A percentile compares a stretch with the other conserved stretches of the same genome.
Evolutionary conservation across 1,140 invertebrate genomes (phyloP).

Genomic region (Stenopsyche tienmushanensis): DNA sequence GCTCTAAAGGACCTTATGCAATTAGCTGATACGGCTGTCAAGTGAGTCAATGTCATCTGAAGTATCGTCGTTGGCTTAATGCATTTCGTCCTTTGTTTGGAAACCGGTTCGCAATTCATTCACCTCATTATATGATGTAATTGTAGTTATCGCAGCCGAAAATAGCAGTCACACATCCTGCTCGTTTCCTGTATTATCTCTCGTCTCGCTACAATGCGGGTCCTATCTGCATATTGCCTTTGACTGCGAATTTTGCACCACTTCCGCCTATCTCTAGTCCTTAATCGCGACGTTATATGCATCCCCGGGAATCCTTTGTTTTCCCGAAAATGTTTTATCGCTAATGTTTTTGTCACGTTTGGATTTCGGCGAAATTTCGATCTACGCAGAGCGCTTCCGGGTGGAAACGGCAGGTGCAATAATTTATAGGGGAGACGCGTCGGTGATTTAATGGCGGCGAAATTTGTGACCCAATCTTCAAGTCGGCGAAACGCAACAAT

Average conservation of each 20-base stretch:
- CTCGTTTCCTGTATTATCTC: not conserved
- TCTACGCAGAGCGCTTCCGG: constrained; percentile 16
- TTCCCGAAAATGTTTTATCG: too few species aligned
- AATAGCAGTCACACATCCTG: not conserved
- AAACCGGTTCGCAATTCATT: not conserved
- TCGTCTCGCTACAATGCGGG: not conserved
- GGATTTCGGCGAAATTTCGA: constrained; percentile 20
- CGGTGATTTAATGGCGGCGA: constrained; percentile 24
- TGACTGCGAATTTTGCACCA: not conserved
- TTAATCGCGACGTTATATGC: too few species aligned
- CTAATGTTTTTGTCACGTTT: constrained; percentile 16
- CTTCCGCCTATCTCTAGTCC: not conserved
- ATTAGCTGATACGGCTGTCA: too few species aligned
- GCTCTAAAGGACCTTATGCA: too few species aligned
- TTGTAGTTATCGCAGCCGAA: not conserved
- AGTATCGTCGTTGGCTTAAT: too few species aligned
- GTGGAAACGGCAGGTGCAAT: constrained; percentile 27
- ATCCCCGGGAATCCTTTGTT: too few species aligned
- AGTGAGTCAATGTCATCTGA: too few species aligned
- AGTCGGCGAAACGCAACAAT: too few species aligned
- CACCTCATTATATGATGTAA: not conserved
- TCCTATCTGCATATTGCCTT: not conserved
- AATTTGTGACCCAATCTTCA: not conserved
- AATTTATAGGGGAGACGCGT: constrained; percentile 21
- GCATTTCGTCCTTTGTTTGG: not conserved